Base-by-base conservation (phyloP, 2,888 invertebrate species). In the Chloroclystis v-ata region DNA sequence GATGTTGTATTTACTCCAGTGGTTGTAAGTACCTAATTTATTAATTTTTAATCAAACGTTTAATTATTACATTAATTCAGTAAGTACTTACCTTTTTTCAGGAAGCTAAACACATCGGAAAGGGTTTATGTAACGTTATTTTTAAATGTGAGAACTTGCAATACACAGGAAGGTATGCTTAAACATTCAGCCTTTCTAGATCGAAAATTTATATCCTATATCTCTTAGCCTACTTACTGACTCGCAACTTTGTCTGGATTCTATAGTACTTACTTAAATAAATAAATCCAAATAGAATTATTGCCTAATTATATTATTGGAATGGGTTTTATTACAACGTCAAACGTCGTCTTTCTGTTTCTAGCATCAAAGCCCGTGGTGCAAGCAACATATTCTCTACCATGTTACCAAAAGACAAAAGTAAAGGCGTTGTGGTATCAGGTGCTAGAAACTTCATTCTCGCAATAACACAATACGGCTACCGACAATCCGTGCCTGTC, bases 61-160 rank as follows among this genome's bases (percentile, higher is more conserved):
- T n/a, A n/a, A n/a, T n/a, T n/a, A n/a, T n/a, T n/a, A n/a, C n/a
- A n/a, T n/a, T n/a, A n/a, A n/a, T n/a, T n/a, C n/a, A 30, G 7
- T 47, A 25, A 12, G 5, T 14, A 7, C 41, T 47, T 29, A 4
- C 16, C 25, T 28, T 6, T n/a, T 68, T 72, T 51, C 56, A 77
- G 77, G 72, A 67, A 60, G 65, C 75, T 5, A 75, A 77, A 66
- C 48, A 69, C 38, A 90, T 94, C 86, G 92, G 94, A 47, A 70
- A 65, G 56, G 56, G 57, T 14, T 67, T 71, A 51, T 71, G 71
- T 49, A 70, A 73, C 44, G 82, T 95, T 32, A 94, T 88, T 70
- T 88, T 95, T 63, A 95, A 95, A 81, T 94, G 94, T 70, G 95
- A 95, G 72, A 94, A 93, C 75, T 84, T 94, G 28, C 95, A 95